These are phyloP conservation scores for Drosophila miranda DNA, from an alignment of 1,140 invertebrate species.

Conservation along the genomic window DNA sequence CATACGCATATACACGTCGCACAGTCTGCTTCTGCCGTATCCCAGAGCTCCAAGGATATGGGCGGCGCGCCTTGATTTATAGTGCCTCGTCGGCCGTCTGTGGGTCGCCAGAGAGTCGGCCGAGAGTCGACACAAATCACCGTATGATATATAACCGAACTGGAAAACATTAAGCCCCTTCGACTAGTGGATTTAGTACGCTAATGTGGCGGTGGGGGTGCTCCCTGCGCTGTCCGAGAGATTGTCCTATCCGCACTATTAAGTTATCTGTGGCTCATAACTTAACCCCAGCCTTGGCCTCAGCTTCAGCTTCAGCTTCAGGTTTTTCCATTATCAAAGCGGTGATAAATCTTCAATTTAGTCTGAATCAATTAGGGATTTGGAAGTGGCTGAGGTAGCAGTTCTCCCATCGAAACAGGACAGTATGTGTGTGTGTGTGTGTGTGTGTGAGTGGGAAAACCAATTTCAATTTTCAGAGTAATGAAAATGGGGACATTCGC, in stretches of 20 bases:
- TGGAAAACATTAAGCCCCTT: slow-evolving; percentile 47
- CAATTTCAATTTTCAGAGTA: slow-evolving; percentile 70
- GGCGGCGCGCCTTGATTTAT: slow-evolving; percentile 58
- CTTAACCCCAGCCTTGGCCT: not conserved
- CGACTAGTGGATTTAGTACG: slow-evolving; percentile 38
- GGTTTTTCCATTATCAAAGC: slow-evolving; percentile 43
- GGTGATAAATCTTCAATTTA: slow-evolving; percentile 33
- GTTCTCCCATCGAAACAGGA: not conserved
- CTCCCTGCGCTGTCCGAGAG: not conserved
- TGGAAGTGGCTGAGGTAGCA: slow-evolving; percentile 6
- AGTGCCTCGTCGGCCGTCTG: slow-evolving; percentile 27
- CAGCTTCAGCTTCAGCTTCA: not conserved
- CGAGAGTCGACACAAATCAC: slow-evolving; percentile 73
- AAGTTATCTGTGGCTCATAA: too few relatives aligned
- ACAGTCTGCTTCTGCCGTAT: slow-evolving; percentile 7
- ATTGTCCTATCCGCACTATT: not conserved
- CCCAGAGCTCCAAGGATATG: slow-evolving; percentile 30
- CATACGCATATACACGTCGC: slow-evolving; percentile 18
- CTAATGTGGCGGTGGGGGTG: slow-evolving; percentile 17
- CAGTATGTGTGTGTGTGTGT: slow-evolving; percentile 6
- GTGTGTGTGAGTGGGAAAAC: slow-evolving; percentile 38
- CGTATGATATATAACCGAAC: slow-evolving; percentile 63
- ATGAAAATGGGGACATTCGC: slow-evolving; percentile 74
- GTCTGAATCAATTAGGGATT: slow-evolving; percentile 40
- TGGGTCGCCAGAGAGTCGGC: slow-evolving; percentile 53